A percentile compares a stretch with the other conserved stretches of the same genome.
These are phyloP conservation scores for Numenius phaeopus DNA, from an alignment of 2,797 vertebrate genomes.

Conservation along the genomic window DNA sequence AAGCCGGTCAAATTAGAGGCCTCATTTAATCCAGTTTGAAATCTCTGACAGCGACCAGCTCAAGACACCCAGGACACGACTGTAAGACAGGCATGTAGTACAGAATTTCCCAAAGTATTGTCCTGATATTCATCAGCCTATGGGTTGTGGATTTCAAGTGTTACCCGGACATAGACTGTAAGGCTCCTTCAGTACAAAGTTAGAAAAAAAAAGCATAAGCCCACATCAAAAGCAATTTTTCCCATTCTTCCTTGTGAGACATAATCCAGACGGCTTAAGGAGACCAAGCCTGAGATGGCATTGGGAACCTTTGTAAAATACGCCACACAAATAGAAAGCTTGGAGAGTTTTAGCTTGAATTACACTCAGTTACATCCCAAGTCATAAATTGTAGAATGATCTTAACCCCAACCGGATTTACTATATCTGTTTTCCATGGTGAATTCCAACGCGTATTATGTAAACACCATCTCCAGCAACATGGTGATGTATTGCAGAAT, in stretches of 20 bases:
- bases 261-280: neutral
- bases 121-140: neutral
- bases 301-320: neutral
- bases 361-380: neutral
- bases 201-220: neutral
- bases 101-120: neutral
- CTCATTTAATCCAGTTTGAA: neutral
- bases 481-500: neutral
- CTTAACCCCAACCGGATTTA: neutral
- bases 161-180: neutral
- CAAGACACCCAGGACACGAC: neutral
- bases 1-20: neutral
- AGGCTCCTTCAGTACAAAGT: neutral
- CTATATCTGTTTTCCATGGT: neutral
- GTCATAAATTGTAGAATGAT: conserved; percentile 13
- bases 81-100: neutral
- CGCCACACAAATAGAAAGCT: neutral
- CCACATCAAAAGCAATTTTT: neutral
- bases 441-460: conserved; percentile 36
- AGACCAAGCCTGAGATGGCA: neutral
- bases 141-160: neutral
- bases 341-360: neutral
- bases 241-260: neutral
- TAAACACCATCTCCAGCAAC: conserved; percentile 34
- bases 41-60: neutral